A percentile compares a stretch with the other conserved stretches of the same genome.
Evolutionary conservation across 2,888 invertebrate genomes (phyloP).

Genomic region (Lepidocyrtinus sp.): DNA sequence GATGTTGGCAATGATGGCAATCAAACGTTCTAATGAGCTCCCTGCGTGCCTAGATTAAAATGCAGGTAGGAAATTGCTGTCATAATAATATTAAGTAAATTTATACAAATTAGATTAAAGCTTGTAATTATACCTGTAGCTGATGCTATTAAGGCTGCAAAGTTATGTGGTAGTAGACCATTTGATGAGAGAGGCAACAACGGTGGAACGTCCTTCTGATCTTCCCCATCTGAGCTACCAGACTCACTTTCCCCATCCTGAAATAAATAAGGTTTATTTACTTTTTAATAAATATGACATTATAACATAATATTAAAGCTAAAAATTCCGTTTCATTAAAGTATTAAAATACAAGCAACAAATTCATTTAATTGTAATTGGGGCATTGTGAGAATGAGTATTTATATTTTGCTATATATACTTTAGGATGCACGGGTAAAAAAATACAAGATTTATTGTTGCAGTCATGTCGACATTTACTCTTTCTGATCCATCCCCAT

Average conservation of each 20-base stretch:
- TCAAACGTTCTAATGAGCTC: too few species aligned
- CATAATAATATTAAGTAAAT: too few species aligned
- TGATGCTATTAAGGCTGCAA: constrained; percentile 68
- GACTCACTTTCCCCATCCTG: constrained; percentile 69
- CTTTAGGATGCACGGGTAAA: neutral
- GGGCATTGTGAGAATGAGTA: constrained; percentile 12
- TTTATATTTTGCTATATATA: neutral
- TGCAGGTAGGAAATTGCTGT: too few species aligned
- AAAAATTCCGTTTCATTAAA: neutral
- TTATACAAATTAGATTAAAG: too few species aligned
- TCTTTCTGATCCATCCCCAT: too few species aligned
- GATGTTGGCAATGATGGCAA: too few species aligned
- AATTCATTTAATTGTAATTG: too few species aligned
- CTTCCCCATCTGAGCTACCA: constrained; percentile 67
- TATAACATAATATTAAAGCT: neutral
- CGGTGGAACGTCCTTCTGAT: constrained; percentile 64
- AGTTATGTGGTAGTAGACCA: constrained; percentile 67
- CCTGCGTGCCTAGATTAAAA: too few species aligned
- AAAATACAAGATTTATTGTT: neutral
- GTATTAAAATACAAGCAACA: neutral
- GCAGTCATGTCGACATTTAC: too few species aligned
- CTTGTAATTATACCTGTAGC: constrained; percentile 67
- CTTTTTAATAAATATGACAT: neutral
- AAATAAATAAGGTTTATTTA: constrained; percentile 11
- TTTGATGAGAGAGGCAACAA: constrained; percentile 65